A percentile compares a stretch with the other conserved stretches of the same genome.
These are phyloP conservation scores for Takifugu rubripes DNA, from an alignment of 2,797 vertebrate species.

Conservation along the genomic window DNA sequence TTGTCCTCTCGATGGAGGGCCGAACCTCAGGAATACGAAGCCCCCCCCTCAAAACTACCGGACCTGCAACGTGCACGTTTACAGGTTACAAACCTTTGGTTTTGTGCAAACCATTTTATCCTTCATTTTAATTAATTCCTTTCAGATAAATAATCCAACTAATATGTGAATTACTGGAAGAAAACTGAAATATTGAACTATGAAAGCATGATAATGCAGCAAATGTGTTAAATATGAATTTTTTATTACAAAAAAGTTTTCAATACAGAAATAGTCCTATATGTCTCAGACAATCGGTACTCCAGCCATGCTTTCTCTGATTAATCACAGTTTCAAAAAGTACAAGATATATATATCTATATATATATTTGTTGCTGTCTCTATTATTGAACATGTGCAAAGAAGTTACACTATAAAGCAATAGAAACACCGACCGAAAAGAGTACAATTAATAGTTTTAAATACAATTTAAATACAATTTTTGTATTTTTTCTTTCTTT, in stretches of 20 bases:
- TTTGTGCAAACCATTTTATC: no score
- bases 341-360: slow-evolving; percentile 62
- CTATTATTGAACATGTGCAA: slow-evolving; percentile 72
- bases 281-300: slow-evolving; percentile 79
- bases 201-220: no score
- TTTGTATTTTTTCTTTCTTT: background rate
- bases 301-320: slow-evolving; percentile 79
- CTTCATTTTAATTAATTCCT: no score
- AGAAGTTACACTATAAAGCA: slow-evolving; percentile 85
- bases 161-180: no score
- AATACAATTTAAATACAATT: slow-evolving; percentile 40
- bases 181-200: no score
- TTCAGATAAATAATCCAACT: no score
- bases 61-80: no score
- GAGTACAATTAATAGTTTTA: slow-evolving; percentile 69
- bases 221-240: slow-evolving; percentile 75
- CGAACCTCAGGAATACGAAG: no score
- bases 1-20: no score
- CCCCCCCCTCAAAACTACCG: no score
- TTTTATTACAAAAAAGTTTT: slow-evolving; percentile 90
- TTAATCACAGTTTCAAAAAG: slow-evolving; percentile 76
- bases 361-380: slow-evolving; percentile 18
- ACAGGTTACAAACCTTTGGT: no score
- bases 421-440: slow-evolving; percentile 83
- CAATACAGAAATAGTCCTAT: slow-evolving; percentile 85